Base-by-base conservation (phyloP, 2,797 vertebrate species). In the Aphelocoma californica region DNA sequence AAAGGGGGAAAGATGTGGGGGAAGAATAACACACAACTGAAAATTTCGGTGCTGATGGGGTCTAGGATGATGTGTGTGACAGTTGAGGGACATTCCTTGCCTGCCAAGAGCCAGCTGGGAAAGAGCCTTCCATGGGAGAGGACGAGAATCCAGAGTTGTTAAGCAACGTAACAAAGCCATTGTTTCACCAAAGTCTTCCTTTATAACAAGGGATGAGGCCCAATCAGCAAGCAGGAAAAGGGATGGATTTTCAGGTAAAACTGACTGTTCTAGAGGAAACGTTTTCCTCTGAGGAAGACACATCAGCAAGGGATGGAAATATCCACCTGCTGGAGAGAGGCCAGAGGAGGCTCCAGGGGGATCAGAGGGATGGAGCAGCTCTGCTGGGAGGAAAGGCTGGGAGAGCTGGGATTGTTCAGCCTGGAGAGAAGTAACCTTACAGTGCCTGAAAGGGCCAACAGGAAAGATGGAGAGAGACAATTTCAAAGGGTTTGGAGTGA, bases 401-500 rank as follows among this genome's bases (percentile, higher is more conserved):
- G 3, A 58, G 14, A 60, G 11, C 15, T 81, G 62, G 62, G 42
- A 6, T 7, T 69, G 70, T 18, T 20, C 62, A 69, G 26, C 15
- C n/a, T 61, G 70, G 18, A 54, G 8, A 58, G 34, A 7, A n/a
- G 40, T 21, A 60, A 2, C 29, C 15, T 23, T 34, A 1, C 17
- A 67, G 34, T 0, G 8, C 38, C 9, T 60, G 40, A 2, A 53
- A 28, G 45, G 0, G 3, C 12, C 0, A 1, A 13, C 18, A 45
- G 2, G 14, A 31, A 40, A 18, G 0, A 31, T 19, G 47, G 31
- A 16, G 40, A 60, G 25, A 25, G n/a, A 51, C 1, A 1, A 8
- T 12, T 28, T 0, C 0, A 17, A 51, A 12, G 6, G 8, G 13
- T 1, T 7, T 58, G 53, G 38, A 73, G 17, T 0, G 53, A 0